Conservation (phyloP, 2,113 vertebrate genomes). For the Nycticryphes semicollaris region DNA sequence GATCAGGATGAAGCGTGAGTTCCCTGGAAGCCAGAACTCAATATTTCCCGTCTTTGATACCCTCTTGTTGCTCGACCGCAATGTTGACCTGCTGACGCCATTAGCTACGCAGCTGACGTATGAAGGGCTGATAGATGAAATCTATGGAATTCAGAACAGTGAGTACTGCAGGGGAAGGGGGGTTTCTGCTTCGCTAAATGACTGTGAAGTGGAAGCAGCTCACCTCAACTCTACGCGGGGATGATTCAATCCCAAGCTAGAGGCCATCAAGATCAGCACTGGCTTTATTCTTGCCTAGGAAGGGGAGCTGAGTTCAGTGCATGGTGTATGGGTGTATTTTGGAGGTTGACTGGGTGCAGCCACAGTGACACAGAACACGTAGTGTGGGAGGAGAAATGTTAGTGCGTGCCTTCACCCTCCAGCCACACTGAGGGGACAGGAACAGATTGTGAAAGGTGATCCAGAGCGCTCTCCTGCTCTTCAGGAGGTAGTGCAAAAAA, state of each 20-base stretch:
- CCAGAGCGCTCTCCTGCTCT: accelerated
- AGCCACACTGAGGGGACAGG: not conserved
- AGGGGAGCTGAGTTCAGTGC: not conserved
- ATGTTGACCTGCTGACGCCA: conserved; percentile 91
- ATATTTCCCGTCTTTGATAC: conserved; percentile 93
- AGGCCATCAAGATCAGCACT: not conserved
- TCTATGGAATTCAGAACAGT: conserved; percentile 97
- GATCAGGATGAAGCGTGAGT: conserved; percentile 97
- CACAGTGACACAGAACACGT: accelerated
- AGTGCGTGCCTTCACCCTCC: not conserved
- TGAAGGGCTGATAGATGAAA: conserved; percentile 96
- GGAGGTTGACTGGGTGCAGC: not conserved
- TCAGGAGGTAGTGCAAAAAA: not conserved
- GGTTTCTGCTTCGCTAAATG: not conserved
- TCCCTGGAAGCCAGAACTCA: conserved; percentile 91
- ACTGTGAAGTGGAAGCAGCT: not conserved
- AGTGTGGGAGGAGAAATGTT: not conserved
- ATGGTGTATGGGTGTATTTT: accelerated
- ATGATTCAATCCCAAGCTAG: not conserved
- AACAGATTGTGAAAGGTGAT: not conserved
- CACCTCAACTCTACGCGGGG: accelerated
- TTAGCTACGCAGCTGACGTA: conserved; percentile 95
- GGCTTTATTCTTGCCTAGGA: not conserved
- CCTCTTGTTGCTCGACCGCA: conserved; percentile 91
- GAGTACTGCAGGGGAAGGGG: not conserved